A percentile compares a stretch with the other conserved stretches of the same genome.
Conservation (phyloP, 1,140 invertebrate species). For the Wiebesia pumilae region DNA sequence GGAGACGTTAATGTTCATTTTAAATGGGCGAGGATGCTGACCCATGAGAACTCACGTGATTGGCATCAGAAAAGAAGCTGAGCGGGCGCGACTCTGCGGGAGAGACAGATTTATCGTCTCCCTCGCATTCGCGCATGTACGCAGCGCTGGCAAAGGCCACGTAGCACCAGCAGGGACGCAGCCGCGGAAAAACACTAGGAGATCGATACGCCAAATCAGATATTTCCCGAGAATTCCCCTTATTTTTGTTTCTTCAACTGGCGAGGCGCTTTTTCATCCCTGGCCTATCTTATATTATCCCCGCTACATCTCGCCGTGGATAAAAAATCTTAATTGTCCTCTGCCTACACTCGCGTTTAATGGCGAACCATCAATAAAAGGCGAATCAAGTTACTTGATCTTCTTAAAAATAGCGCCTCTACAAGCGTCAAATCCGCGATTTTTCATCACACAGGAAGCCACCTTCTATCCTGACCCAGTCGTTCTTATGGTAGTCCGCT, state of each 20-base stretch:
- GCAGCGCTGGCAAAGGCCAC: no score
- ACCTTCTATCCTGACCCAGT: not conserved
- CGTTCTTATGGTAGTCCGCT: not conserved
- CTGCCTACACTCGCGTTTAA: constrained; percentile 20
- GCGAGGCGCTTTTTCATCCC: constrained; percentile 35
- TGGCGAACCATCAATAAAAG: constrained; percentile 35
- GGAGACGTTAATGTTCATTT: constrained; percentile 60
- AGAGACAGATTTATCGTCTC: constrained; percentile 38
- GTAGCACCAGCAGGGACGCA: not conserved
- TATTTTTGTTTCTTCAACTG: constrained; percentile 21
- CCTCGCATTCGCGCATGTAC: not conserved
- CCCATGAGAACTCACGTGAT: constrained; percentile 45
- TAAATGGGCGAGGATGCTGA: constrained; percentile 29
- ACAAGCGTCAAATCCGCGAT: constrained; percentile 21
- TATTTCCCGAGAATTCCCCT: constrained; percentile 40
- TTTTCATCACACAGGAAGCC: constrained; percentile 21
- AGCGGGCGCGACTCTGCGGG: not conserved
- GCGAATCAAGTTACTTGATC: constrained; percentile 18
- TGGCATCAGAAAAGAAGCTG: constrained; percentile 52
- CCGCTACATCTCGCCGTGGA: not conserved
- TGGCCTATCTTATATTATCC: not conserved
- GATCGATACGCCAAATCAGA: constrained; percentile 49
- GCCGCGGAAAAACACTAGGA: not conserved
- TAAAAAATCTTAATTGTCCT: constrained; percentile 45
- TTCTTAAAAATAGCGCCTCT: not conserved